A percentile compares a stretch with the other conserved stretches of the same genome.
Evolutionary conservation across 2,797 vertebrate species (phyloP).

Genomic region (Buphagus erythrorhynchus): DNA sequence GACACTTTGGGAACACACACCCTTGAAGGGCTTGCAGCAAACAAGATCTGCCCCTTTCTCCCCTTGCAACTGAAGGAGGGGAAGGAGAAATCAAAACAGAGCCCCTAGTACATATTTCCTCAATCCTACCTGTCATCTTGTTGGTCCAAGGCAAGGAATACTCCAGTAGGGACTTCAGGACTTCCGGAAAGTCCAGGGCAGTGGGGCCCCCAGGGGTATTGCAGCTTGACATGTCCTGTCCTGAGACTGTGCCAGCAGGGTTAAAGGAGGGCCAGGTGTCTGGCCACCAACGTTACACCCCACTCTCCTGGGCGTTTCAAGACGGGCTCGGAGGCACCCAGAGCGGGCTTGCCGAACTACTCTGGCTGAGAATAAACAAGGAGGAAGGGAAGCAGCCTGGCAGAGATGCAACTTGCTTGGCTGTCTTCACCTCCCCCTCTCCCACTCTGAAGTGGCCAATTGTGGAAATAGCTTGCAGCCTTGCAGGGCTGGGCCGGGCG

Average conservation of each 20-base stretch:
- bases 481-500: constrained; percentile 64
- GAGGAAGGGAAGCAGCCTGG: constrained; percentile 57
- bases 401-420: constrained; percentile 1
- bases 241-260: not conserved
- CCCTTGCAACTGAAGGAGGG: not conserved
- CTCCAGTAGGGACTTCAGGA: constrained; percentile 87
- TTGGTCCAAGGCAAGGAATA: constrained; percentile 83
- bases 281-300: not conserved
- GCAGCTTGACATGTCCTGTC: constrained; percentile 71
- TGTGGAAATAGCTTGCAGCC: constrained; percentile 68
- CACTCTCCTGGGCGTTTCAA: not conserved
- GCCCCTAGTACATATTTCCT: not conserved
- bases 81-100: not conserved
- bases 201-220: constrained; percentile 57
- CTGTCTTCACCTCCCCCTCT: constrained; percentile 66
- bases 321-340: not conserved
- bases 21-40: not conserved
- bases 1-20: not conserved
- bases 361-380: constrained; percentile 26
- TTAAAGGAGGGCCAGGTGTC: not conserved
- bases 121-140: constrained; percentile 79
- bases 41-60: not conserved
- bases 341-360: not conserved
- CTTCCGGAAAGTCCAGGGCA: constrained; percentile 84
- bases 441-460: constrained; percentile 59